phyloP scores from a whole-genome alignment of 2,888 invertebrate species.

The Schizaphis graminum region DNA sequence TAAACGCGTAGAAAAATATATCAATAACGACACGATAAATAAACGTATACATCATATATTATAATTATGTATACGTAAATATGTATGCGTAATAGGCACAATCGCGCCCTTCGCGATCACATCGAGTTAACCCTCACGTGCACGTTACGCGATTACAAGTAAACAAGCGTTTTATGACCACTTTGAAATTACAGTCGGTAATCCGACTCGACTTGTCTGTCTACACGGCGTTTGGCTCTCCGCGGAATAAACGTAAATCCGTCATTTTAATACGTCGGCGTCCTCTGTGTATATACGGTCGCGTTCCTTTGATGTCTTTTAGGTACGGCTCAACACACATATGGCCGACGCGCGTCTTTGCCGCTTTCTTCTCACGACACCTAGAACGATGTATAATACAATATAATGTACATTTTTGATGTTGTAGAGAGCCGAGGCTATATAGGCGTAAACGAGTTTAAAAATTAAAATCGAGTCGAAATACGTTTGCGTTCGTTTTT shows the following conservation, averaged over 20 bases:
- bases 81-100: not conserved
- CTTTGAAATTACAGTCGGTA: constrained; percentile 29
- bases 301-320: constrained; percentile 12
- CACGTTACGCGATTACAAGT: constrained; percentile 7
- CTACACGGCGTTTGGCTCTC: not conserved
- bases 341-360: not conserved
- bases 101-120: not conserved
- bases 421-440: not conserved
- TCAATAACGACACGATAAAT: not conserved
- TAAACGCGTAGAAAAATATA: not conserved
- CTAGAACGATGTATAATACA: not conserved
- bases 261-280: constrained; percentile 8
- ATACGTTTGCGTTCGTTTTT: not conserved
- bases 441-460: not conserved
- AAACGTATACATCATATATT: not conserved
- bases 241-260: not conserved
- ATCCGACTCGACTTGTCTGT: constrained; percentile 19
- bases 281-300: not conserved
- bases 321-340: not conserved
- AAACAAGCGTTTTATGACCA: constrained; percentile 12
- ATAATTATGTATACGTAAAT: too few relatives aligned
- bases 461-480: not conserved
- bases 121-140: not conserved
- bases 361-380: constrained; percentile 16
- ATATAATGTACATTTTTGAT: not conserved